These are phyloP conservation scores for Recurvirostra avosetta DNA, from an alignment of 2,113 vertebrate genomes.

Conservation along the genomic window DNA sequence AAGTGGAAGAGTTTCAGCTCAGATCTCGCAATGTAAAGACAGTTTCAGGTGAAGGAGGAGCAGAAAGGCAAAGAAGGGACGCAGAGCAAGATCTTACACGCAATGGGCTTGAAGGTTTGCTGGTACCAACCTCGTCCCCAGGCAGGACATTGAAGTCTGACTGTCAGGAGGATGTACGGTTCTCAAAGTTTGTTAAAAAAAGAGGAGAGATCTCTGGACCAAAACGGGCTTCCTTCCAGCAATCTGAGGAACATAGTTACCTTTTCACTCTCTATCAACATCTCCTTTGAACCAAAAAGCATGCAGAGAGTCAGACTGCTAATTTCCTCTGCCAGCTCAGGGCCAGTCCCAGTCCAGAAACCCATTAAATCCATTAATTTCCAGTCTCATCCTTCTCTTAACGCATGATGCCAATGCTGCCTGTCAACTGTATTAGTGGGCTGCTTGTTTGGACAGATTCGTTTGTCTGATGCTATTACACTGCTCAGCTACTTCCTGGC, in stretches of 20 bases:
- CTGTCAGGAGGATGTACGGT: not conserved
- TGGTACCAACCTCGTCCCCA: not conserved
- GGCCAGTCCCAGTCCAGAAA: not conserved
- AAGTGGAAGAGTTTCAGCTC: not conserved
- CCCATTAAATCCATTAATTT: not conserved
- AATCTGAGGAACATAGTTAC: fast-evolving
- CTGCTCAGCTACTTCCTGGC: not conserved
- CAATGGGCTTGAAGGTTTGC: not conserved
- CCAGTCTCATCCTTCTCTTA: not conserved
- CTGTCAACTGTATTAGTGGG: not conserved
- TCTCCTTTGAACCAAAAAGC: not conserved
- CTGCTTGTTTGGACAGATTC: not conserved
- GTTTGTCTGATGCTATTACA: not conserved
- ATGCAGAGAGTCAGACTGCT: not conserved
- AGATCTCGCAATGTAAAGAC: fast-evolving
- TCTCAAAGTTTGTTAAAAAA: not conserved
- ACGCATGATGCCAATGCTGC: fast-evolving
- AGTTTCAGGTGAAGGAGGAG: not conserved
- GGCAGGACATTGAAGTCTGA: not conserved
- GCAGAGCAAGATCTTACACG: not conserved
- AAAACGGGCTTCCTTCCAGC: not conserved
- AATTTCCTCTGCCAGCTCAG: not conserved
- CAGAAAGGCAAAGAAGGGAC: not conserved
- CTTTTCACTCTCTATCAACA: not conserved
- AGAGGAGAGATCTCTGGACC: not conserved